phyloP scores from a whole-genome alignment of 92 coral and sea anemone species.

The Zoanthus solanderi region DNA sequence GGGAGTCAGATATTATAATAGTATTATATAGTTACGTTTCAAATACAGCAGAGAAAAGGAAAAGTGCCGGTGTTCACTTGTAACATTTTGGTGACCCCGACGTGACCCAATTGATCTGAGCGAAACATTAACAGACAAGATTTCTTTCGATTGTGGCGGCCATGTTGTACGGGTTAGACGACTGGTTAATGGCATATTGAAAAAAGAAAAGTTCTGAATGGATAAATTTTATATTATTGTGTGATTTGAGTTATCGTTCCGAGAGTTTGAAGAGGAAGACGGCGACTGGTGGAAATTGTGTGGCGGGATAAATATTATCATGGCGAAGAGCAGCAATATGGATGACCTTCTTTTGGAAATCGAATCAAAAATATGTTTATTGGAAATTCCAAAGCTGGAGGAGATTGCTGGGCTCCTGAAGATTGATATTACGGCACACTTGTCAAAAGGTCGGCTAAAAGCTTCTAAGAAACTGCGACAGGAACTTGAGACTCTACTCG shows the following conservation, averaged over 20 bases:
- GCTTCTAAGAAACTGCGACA: slow-evolving; percentile 39
- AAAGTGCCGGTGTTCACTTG: too few species aligned
- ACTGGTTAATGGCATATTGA: not conserved
- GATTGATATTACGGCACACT: slow-evolving; percentile 6
- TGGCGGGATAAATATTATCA: not conserved
- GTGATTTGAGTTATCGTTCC: not conserved
- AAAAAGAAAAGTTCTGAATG: not conserved
- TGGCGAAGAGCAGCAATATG: not conserved
- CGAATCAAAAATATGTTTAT: slow-evolving; percentile 18
- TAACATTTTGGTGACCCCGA: not conserved
- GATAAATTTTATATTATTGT: not conserved
- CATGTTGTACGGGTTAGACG: not conserved
- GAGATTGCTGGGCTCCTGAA: slow-evolving; percentile 18
- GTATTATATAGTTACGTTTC: not conserved
- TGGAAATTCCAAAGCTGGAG: slow-evolving; percentile 1
- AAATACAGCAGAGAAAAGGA: too few species aligned
- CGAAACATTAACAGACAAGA: not conserved
- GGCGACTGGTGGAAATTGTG: not conserved
- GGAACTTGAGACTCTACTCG: not conserved
- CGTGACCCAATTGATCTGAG: not conserved
- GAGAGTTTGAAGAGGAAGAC: not conserved
- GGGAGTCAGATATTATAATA: not conserved
- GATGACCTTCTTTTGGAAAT: slow-evolving; percentile 2
- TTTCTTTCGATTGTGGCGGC: not conserved
- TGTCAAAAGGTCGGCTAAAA: slow-evolving; percentile 11